Conservation (phyloP, 2,113 vertebrate genomes). For the Xenopus borealis region DNA sequence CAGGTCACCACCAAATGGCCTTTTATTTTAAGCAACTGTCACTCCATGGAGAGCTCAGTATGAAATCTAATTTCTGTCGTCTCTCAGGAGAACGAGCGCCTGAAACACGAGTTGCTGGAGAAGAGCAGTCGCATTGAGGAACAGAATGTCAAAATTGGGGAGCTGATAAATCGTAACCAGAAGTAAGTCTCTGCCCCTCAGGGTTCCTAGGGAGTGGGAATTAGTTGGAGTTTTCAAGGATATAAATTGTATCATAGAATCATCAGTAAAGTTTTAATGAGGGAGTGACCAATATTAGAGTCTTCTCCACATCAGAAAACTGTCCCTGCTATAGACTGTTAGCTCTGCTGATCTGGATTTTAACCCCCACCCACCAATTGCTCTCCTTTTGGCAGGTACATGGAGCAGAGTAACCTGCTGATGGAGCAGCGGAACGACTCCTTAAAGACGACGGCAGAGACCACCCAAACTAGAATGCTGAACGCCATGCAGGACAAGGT, state of each 20-base stretch:
- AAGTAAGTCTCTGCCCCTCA: conserved; percentile 65
- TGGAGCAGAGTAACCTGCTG: conserved; percentile 88
- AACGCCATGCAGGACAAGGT: conserved; percentile 96
- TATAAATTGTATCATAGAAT: no score
- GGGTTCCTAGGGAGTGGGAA: not conserved
- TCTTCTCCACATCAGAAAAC: no score
- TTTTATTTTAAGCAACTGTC: no score
- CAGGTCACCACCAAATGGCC: no score
- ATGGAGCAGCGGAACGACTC: conserved; percentile 91
- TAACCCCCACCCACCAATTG: conserved; percentile 5
- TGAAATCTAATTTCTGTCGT: no score
- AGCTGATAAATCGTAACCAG: conserved; percentile 90
- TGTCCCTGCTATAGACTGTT: no score
- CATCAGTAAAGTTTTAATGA: no score
- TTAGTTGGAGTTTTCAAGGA: not conserved
- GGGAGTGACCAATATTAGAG: no score
- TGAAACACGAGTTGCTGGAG: conserved; percentile 94
- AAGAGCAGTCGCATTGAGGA: conserved; percentile 92
- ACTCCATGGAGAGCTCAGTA: no score
- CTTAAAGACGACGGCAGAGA: conserved; percentile 81
- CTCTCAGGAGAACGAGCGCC: conserved; percentile 87
- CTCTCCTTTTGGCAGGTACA: conserved; percentile 63
- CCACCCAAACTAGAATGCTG: conserved; percentile 83
- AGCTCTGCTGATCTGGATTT: no score
- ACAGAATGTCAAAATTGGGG: conserved; percentile 91